phyloP scores from a whole-genome alignment of 1,140 invertebrate genomes.

The Drosophila neocordata region DNA sequence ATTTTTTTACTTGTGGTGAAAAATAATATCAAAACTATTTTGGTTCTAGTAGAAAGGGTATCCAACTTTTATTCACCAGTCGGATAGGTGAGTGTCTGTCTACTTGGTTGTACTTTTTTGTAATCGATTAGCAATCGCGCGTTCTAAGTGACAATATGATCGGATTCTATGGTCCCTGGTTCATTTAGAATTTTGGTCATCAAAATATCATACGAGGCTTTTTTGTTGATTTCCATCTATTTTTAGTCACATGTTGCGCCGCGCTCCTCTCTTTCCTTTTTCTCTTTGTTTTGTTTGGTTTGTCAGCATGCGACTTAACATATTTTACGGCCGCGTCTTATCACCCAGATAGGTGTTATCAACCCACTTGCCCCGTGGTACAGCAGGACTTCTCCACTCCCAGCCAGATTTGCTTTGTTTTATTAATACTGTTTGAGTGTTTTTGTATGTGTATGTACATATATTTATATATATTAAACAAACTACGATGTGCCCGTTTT shows the following conservation, averaged over 20 bases:
- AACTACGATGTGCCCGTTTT: slow-evolving; percentile 27
- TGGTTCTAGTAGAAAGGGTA: not conserved
- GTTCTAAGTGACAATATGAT: not conserved
- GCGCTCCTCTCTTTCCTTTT: not conserved
- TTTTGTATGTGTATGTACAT: not conserved
- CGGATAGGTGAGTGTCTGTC: no score
- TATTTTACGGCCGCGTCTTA: slow-evolving; percentile 30
- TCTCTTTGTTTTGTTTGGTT: slow-evolving; percentile 19
- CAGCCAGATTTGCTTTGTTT: slow-evolving; percentile 43
- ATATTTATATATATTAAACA: slow-evolving; percentile 11
- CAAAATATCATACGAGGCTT: slow-evolving; percentile 36
- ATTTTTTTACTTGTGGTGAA: not conserved
- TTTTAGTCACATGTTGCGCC: slow-evolving; percentile 30
- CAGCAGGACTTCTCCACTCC: not conserved
- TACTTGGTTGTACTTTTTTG: no score
- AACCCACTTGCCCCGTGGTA: slow-evolving; percentile 9
- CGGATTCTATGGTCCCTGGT: slow-evolving; percentile 17
- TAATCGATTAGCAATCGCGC: no score
- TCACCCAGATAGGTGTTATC: slow-evolving; percentile 52
- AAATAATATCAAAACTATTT: slow-evolving; percentile 38
- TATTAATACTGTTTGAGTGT: slow-evolving; percentile 3
- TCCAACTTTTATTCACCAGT: no score
- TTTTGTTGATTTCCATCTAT: slow-evolving; percentile 37
- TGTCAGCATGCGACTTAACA: slow-evolving; percentile 17
- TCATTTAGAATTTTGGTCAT: slow-evolving; percentile 55